phyloP scores from a whole-genome alignment of 2,113 vertebrate genomes.

The Carollia perspicillata region DNA sequence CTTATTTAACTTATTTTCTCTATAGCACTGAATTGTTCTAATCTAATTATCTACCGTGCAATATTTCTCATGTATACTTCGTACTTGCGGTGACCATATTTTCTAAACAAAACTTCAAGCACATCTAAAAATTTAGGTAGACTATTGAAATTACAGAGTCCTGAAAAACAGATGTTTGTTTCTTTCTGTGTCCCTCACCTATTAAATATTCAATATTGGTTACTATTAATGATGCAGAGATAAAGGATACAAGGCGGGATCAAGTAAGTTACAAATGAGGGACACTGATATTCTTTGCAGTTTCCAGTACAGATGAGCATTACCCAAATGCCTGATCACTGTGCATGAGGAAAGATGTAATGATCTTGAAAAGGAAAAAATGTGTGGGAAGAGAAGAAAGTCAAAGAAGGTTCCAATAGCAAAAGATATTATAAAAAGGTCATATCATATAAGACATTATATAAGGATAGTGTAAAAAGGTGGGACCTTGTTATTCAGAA shows the following conservation, averaged over 20 bases:
- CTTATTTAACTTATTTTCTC: constrained; percentile 18
- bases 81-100: constrained; percentile 48
- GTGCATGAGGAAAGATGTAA: neutral
- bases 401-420: neutral
- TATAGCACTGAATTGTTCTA: neutral
- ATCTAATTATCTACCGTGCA: neutral
- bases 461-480: neutral
- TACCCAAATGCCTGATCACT: neutral
- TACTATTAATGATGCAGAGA: neutral
- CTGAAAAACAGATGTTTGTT: neutral
- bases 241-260: neutral
- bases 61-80: constrained; percentile 4
- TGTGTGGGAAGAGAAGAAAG: neutral
- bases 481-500: neutral
- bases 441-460: neutral
- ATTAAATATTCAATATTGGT: neutral
- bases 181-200: neutral
- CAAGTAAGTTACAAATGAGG: constrained; percentile 23
- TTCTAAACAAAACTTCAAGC: constrained; percentile 30
- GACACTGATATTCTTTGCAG: neutral
- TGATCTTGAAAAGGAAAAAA: neutral
- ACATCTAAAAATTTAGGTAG: constrained; percentile 21
- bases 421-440: neutral
- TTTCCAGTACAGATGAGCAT: neutral
- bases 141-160: neutral